These are phyloP conservation scores for Iguana delicatissima DNA, from an alignment of 2,797 vertebrate genomes.

Conservation along the genomic window DNA sequence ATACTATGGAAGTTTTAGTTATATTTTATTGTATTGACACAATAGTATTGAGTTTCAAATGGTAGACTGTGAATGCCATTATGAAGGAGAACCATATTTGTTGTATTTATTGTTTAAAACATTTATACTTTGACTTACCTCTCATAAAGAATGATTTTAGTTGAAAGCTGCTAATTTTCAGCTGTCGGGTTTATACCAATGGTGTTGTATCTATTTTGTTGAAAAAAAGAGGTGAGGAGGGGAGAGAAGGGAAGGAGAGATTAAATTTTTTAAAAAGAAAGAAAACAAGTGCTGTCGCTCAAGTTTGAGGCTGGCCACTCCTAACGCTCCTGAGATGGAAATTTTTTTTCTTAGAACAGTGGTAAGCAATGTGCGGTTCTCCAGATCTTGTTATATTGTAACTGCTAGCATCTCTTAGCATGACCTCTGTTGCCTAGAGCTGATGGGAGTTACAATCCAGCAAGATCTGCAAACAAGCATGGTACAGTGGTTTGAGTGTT, in stretches of 20 bases:
- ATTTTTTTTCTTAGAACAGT: neutral
- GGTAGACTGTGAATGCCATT: neutral
- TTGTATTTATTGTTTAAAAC: neutral
- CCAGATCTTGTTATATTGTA: too few relatives aligned
- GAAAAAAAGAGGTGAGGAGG: neutral
- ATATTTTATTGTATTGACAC: neutral
- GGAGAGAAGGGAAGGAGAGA: too few relatives aligned
- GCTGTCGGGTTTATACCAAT: neutral
- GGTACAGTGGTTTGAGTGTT: too few relatives aligned
- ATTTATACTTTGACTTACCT: neutral
- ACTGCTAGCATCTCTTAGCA: too few relatives aligned
- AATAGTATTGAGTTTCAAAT: neutral
- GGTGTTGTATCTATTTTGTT: neutral
- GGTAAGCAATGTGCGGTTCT: too few relatives aligned
- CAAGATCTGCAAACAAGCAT: too few relatives aligned
- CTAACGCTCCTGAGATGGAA: neutral
- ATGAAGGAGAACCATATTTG: neutral
- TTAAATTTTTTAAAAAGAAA: neutral
- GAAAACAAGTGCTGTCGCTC: neutral
- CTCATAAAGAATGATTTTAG: neutral
- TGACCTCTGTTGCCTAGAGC: too few relatives aligned
- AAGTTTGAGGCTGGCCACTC: too few relatives aligned
- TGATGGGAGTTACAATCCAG: too few relatives aligned
- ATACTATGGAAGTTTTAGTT: neutral
- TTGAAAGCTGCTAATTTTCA: neutral